Conservation (phyloP, 2,797 vertebrate species). For the Garrulus glandarius region DNA sequence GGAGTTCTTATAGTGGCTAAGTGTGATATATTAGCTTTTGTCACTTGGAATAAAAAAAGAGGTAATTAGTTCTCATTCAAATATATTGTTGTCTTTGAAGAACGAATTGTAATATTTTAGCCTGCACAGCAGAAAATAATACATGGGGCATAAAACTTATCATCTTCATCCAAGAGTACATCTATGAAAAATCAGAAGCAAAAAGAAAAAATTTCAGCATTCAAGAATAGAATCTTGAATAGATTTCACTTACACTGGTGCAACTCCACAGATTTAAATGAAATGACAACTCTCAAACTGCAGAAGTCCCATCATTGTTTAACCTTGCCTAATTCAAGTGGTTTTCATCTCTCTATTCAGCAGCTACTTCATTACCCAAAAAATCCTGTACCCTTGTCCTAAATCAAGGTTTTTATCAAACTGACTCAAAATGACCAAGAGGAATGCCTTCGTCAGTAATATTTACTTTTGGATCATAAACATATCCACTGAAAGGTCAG, state of each 20-base stretch:
- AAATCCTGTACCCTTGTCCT: not conserved
- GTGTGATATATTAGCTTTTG: conserved; percentile 82
- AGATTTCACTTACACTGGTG: not conserved
- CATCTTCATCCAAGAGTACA: conserved; percentile 15
- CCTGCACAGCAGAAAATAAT: conserved; percentile 34
- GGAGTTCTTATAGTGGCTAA: conserved; percentile 75
- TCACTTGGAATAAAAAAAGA: conserved; percentile 81
- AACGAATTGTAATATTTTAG: conserved; percentile 72
- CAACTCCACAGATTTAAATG: not conserved
- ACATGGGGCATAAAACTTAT: conserved; percentile 28
- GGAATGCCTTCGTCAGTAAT: not conserved
- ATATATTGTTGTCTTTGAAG: conserved; percentile 77
- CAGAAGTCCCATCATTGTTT: not conserved
- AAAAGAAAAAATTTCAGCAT: not conserved
- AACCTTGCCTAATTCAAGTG: not conserved
- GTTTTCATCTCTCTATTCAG: not conserved
- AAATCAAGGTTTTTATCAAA: not conserved
- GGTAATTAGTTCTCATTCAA: conserved; percentile 78
- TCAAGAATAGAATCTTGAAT: not conserved
- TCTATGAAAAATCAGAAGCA: conserved; percentile 1
- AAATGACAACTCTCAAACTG: not conserved
- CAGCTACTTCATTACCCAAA: not conserved
- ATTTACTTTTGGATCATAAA: not conserved
- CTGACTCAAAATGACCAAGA: not conserved
- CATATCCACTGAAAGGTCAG: not conserved